Conservation (phyloP, 1,140 invertebrate genomes). For the Anadara kagoshimensis region DNA sequence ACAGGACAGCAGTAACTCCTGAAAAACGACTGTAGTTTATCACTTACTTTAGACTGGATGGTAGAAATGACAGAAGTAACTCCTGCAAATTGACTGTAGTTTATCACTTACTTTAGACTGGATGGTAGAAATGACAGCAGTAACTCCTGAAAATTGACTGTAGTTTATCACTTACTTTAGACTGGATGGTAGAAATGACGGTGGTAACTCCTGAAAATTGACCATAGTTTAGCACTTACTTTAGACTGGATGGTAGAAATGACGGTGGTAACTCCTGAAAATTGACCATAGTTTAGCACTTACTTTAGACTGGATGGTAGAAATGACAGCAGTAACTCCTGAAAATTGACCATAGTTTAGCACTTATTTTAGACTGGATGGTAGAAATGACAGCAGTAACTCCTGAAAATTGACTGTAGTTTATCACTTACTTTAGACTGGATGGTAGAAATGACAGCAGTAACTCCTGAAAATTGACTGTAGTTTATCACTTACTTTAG, state of each 20-base stretch:
- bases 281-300: conserved; percentile 67
- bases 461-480: neutral
- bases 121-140: conserved; percentile 69
- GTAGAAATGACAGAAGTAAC: neutral
- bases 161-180: conserved; percentile 67
- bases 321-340: neutral
- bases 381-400: conserved; percentile 68
- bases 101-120: conserved; percentile 59
- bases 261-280: conserved; percentile 66
- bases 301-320: conserved; percentile 55
- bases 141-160: conserved; percentile 66
- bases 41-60: conserved; percentile 61
- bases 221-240: conserved; percentile 44
- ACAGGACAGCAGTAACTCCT: neutral
- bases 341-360: neutral
- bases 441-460: conserved; percentile 5
- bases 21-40: too few relatives aligned
- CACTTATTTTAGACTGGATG: conserved; percentile 64
- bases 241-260: conserved; percentile 66
- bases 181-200: conserved; percentile 26
- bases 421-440: conserved; percentile 65
- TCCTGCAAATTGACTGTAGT: neutral
- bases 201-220: neutral
- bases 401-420: conserved; percentile 68
- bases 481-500: conserved; percentile 54